Base-by-base conservation (phyloP, 2,113 vertebrate species). In the Ceuthmochares aereus region DNA sequence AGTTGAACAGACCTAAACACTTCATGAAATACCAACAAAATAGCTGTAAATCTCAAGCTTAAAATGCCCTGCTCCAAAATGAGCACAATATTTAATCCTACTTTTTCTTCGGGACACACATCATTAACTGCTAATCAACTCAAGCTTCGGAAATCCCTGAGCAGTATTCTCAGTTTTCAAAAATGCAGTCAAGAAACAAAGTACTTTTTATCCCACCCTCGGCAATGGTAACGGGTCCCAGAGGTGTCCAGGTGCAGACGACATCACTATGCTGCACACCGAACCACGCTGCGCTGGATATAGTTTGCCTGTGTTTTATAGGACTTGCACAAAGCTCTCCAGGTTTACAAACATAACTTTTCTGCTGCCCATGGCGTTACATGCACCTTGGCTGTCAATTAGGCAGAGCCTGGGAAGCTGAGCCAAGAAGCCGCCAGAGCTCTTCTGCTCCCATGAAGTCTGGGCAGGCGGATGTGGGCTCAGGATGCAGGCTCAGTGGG, bases 111-210 rank as follows among this genome's bases (percentile, higher is more conserved):
- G 97, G 96, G 96, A 97, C 96, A 97, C 96, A 98, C 97, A 92
- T 98, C 97, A 97, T 98, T 98, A 98, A 98, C 96, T 97, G 96
- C 90, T 98, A 98, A 98, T 98, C 97, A 98, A 95, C 95, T 97
- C 97, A 97, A 97, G 96, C 84, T 94, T 97, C 96, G 95, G 96
- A 98, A 98, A 97, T 96, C 96, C 97, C 97, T 55, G 49, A 96
- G 96, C 75, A 95, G 91, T 90, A 67, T 69, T 97, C 96, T 98
- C 96, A 84, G 94, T 93, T 98, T 98, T 98, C 97, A 98, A 95
- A 98, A 98, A 97, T 95, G 80, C 95, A 92, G 94, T 81, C 89
- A 91, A 95, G 86, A 97, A 97, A 97, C 93, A 96, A 97, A 97
- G 89, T 93, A 66, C 87, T 87, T 87, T 97, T 98, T 97, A 97